Percentiles rank a stretch among this genome's conserved stretches.
phyloP scores from a whole-genome alignment of 2,113 vertebrate species.

The Tachycineta bicolor region DNA sequence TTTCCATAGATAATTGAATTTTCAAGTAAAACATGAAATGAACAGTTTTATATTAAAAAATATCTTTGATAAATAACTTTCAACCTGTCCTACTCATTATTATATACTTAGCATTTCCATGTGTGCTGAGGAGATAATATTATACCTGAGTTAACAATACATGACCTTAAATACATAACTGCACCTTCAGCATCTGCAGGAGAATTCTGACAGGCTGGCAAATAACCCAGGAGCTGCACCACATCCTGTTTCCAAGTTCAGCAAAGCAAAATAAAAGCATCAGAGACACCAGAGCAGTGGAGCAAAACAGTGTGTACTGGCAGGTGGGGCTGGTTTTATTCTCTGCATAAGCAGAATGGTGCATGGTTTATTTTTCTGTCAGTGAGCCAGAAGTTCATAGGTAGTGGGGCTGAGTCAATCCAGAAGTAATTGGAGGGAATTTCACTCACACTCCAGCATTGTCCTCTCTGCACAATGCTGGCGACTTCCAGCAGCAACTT shows the following conservation, averaged over 20 bases:
- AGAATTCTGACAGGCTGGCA: neutral
- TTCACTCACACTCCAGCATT: neutral
- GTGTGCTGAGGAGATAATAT: neutral
- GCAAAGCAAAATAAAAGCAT: conserved; percentile 14
- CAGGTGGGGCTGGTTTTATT: neutral
- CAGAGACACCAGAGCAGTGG: neutral
- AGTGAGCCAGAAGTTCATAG: neutral
- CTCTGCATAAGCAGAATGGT: neutral
- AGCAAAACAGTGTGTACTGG: neutral
- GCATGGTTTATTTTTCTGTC: neutral
- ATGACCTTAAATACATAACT: neutral
- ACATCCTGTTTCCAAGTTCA: neutral
- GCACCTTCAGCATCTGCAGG: neutral
- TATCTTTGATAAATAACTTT: neutral
- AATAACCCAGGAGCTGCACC: neutral
- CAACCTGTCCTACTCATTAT: neutral
- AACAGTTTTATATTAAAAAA: neutral
- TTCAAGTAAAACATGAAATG: neutral
- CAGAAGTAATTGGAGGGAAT: conserved; percentile 17
- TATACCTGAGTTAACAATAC: neutral
- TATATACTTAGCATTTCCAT: neutral
- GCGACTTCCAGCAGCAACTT: neutral
- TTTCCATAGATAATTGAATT: neutral
- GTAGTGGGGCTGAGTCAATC: neutral
- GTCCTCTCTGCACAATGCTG: neutral